These are phyloP conservation scores for Drosophila yakuba DNA, from an alignment of 1,140 invertebrate genomes.

Conservation along the genomic window DNA sequence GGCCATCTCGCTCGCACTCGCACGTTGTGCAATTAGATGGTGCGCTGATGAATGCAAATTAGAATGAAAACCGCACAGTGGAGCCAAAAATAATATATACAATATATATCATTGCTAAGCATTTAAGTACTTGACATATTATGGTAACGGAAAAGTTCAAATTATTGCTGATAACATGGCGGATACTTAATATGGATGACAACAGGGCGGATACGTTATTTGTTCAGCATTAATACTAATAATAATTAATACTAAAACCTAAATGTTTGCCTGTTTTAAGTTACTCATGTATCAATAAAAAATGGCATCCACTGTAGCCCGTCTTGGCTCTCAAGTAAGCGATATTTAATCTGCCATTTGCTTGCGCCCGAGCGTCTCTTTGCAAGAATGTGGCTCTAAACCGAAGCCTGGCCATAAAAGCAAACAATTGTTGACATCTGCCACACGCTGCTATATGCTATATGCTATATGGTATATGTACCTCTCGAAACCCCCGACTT, in stretches of 20 bases:
- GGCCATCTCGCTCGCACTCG: constrained; percentile 16
- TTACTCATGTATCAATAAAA: no score
- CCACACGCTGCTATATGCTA: constrained; percentile 52
- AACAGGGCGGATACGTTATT: constrained; percentile 1
- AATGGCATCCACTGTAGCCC: not conserved
- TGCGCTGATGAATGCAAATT: constrained; percentile 78
- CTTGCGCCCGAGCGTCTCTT: constrained; percentile 28
- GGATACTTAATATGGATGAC: not conserved
- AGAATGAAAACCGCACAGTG: constrained; percentile 58
- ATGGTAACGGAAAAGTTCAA: no score
- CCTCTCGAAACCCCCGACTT: not conserved
- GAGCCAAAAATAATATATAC: constrained; percentile 1
- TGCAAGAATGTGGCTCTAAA: constrained; percentile 61
- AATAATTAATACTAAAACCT: no score
- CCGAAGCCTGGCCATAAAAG: constrained; percentile 53
- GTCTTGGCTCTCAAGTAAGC: constrained; percentile 48
- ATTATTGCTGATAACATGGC: not conserved
- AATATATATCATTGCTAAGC: no score
- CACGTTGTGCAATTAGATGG: constrained; percentile 74
- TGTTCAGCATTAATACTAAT: no score
- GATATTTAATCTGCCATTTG: constrained; percentile 73
- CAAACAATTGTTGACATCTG: constrained; percentile 77
- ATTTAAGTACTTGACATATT: no score
- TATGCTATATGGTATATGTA: not conserved
- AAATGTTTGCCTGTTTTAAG: no score